Base-by-base conservation (phyloP, 2,797 vertebrate genomes). In the Tenualosa ilisha region DNA sequence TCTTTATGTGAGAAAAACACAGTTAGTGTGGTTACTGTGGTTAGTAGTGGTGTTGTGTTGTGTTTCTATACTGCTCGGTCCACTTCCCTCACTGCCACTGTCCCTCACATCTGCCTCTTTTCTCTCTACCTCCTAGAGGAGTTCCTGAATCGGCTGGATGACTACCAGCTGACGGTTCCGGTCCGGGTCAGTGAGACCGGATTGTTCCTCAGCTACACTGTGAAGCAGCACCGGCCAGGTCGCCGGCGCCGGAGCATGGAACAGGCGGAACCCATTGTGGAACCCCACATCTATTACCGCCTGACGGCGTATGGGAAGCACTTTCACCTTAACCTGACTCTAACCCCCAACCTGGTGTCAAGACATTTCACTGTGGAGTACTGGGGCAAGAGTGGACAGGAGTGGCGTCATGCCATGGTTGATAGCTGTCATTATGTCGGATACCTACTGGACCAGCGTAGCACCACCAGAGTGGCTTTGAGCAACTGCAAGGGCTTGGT, bases 401-500 rank as follows among this genome's bases (percentile, higher is more conserved):
- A 98, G 89, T 97, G 97, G 97, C 97, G 97, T 84, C 97, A 99
- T 11, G 94, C 96, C 93, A 91, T 93, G 91, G 95, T 97, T 88
- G 97, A 99, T 90, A 97, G 97, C 93, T 99, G 98, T 93, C 97
- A 99, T 95, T 99, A 99, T 88, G 96, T 96, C 49, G 98, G 98
- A 95, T 98, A 97, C 95, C 95, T 99, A 94, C 96, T 96, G 94
- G 96, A 98, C 91, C 97, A 97, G 90, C 95, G 91, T 91, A 94
- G 94, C 91, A 97, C 97, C 89, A 97, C 96, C 89, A 95, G 96
- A 93, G 98, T 99, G 96, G 98, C 97, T 20, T 94, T 99, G 92
- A 99, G 98, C 95, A 99, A 97, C 96, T 99, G 98, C 94, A 96
- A 96, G 89, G 98, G 98, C 92, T 94, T 99, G 98, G 98, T 99